Percentiles rank a stretch among this genome's conserved stretches.
These are phyloP conservation scores for Dexiosoma caninum DNA, from an alignment of 2,888 invertebrate species.

Conservation along the genomic window DNA sequence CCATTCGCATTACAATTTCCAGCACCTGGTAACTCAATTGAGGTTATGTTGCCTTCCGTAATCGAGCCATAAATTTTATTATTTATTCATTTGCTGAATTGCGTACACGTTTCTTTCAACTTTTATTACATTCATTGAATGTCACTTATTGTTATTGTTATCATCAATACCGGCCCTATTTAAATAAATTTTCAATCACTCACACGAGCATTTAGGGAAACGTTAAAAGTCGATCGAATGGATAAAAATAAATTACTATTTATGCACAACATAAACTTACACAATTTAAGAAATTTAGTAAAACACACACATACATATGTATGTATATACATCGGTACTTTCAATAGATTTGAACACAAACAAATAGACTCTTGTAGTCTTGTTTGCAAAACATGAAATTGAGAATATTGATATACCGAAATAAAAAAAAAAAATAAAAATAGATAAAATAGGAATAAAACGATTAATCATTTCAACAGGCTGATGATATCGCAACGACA, in stretches of 20 bases:
- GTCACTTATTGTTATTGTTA: slow-evolving; percentile 22
- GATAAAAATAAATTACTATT: background rate
- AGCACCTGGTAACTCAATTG: too few relatives aligned
- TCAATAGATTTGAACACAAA: background rate
- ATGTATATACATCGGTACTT: too few relatives aligned
- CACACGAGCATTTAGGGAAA: background rate
- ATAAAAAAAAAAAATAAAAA: background rate
- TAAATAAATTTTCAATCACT: slow-evolving; percentile 1
- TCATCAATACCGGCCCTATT: slow-evolving; percentile 3
- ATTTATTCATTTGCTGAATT: background rate
- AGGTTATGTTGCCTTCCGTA: too few relatives aligned
- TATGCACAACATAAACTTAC: too few relatives aligned
- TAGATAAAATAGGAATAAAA: slow-evolving; percentile 64
- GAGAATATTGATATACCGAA: background rate
- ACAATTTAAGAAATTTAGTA: too few relatives aligned
- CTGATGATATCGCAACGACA: slow-evolving; percentile 15
- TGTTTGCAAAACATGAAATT: slow-evolving; percentile 21
- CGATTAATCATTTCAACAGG: slow-evolving; percentile 65
- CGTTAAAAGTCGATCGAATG: slow-evolving; percentile 19
- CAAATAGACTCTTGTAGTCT: background rate
- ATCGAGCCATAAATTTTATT: too few relatives aligned
- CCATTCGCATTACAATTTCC: too few relatives aligned
- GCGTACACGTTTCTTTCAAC: background rate
- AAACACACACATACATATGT: too few relatives aligned
- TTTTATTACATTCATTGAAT: slow-evolving; percentile 4